phyloP scores from a whole-genome alignment of 2,797 vertebrate species.

The Paedocypris micromegethes region DNA sequence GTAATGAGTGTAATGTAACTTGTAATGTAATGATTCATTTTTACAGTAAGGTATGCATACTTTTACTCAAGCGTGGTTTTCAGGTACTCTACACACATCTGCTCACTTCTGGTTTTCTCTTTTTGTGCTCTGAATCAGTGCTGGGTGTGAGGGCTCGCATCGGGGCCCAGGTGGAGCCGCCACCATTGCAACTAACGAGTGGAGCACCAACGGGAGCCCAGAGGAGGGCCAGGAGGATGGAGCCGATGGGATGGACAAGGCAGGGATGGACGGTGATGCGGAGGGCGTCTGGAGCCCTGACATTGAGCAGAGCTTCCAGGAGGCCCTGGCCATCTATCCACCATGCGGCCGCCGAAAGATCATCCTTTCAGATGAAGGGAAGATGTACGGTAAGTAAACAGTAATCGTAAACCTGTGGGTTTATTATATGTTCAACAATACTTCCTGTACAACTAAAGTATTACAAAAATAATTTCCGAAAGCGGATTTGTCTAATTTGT shows the following conservation, averaged over 20 bases:
- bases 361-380: conserved; percentile 93
- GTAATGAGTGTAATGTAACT: too few species aligned
- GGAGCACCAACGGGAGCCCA: conserved; percentile 87
- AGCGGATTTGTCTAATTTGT: too few species aligned
- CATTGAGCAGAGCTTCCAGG: conserved; percentile 97
- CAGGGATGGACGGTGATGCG: conserved; percentile 81
- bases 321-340: conserved; percentile 92
- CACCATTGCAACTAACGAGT: conserved; percentile 98
- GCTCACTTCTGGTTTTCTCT: neutral
- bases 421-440: neutral
- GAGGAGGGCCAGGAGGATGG: conserved; percentile 91
- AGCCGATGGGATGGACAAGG: conserved; percentile 82
- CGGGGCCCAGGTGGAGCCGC: conserved; percentile 82
- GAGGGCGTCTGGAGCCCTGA: conserved; percentile 96
- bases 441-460: too few species aligned
- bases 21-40: too few species aligned
- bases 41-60: too few species aligned
- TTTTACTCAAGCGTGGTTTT: too few species aligned
- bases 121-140: conserved; percentile 49
- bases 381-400: conserved; percentile 89
- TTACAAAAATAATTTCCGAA: too few species aligned
- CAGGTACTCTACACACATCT: neutral
- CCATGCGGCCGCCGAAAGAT: conserved; percentile 93
- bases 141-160: conserved; percentile 71
- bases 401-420: neutral